phyloP scores from a whole-genome alignment of 2,797 vertebrate species.

The Sebastiscus albofasciatus region DNA sequence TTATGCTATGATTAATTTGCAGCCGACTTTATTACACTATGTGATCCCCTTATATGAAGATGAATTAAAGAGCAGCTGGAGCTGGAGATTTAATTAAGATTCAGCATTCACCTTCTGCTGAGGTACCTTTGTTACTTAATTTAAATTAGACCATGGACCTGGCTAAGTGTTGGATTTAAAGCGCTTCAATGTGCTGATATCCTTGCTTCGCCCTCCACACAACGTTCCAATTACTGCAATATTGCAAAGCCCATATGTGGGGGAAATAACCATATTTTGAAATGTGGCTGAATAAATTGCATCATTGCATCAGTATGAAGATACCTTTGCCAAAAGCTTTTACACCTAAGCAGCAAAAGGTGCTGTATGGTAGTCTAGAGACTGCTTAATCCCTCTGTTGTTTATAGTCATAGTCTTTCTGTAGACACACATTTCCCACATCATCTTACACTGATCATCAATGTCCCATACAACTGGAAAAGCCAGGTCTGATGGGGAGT shows the following conservation, averaged over 20 bases:
- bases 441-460: too few relatives aligned
- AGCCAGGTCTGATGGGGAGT: too few relatives aligned
- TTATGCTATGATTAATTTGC: constrained; percentile 56
- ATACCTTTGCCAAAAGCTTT: background rate
- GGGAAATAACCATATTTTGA: constrained; percentile 23
- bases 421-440: too few relatives aligned
- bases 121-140: constrained; percentile 73
- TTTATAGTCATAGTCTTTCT: background rate
- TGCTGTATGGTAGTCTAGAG: background rate
- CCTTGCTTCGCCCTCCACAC: constrained; percentile 71
- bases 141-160: constrained; percentile 69
- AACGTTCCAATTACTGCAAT: constrained; percentile 30
- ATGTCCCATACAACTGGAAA: too few relatives aligned
- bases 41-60: constrained; percentile 73
- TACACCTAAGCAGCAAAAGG: background rate
- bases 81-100: constrained; percentile 79
- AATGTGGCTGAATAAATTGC: constrained; percentile 8
- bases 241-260: constrained; percentile 30
- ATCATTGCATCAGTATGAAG: background rate
- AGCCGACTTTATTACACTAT: constrained; percentile 57
- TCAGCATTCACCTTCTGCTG: constrained; percentile 75
- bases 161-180: constrained; percentile 59
- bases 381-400: background rate
- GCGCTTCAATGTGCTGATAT: constrained; percentile 57
- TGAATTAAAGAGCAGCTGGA: constrained; percentile 76